phyloP scores from a whole-genome alignment of 2,113 vertebrate species.

The Siphamia tubifer region DNA sequence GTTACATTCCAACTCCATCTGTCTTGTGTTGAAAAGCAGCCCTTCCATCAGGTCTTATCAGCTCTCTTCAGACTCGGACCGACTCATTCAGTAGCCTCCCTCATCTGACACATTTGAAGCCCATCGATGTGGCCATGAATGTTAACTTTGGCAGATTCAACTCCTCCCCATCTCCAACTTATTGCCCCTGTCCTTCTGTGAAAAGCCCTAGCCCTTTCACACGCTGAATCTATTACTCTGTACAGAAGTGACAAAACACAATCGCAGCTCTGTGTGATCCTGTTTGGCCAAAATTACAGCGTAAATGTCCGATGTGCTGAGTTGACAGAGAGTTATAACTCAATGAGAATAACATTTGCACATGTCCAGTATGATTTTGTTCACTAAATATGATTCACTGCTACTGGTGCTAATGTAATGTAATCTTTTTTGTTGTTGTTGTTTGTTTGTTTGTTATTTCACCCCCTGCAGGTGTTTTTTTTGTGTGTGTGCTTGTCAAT shows the following conservation, averaged over 20 bases:
- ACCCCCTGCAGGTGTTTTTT: no score
- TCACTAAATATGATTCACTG: not conserved
- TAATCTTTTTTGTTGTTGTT: not conserved
- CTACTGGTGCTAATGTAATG: not conserved
- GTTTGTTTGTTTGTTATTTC: no score
- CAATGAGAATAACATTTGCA: not conserved
- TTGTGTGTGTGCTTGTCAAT: not conserved
- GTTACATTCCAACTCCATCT: slow-evolving; percentile 31
- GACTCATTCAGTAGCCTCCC: slow-evolving; percentile 46
- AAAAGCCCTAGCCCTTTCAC: slow-evolving; percentile 28
- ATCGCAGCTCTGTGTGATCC: slow-evolving; percentile 5
- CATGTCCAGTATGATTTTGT: not conserved
- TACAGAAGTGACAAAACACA: not conserved
- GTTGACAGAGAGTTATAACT: slow-evolving; percentile 9
- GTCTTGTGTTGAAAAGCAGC: slow-evolving; percentile 36
- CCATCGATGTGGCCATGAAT: slow-evolving; percentile 51
- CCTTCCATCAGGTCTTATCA: slow-evolving; percentile 65
- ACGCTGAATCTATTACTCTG: not conserved
- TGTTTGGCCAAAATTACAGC: not conserved
- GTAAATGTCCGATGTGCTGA: slow-evolving; percentile 7
- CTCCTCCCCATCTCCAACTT: slow-evolving; percentile 20
- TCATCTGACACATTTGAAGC: slow-evolving; percentile 42
- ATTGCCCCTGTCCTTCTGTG: not conserved
- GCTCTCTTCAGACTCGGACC: slow-evolving; percentile 55
- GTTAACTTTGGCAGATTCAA: slow-evolving; percentile 38